Evolutionary conservation across 2,888 invertebrate species (phyloP).

Genomic region (Pyrgus malvae): DNA sequence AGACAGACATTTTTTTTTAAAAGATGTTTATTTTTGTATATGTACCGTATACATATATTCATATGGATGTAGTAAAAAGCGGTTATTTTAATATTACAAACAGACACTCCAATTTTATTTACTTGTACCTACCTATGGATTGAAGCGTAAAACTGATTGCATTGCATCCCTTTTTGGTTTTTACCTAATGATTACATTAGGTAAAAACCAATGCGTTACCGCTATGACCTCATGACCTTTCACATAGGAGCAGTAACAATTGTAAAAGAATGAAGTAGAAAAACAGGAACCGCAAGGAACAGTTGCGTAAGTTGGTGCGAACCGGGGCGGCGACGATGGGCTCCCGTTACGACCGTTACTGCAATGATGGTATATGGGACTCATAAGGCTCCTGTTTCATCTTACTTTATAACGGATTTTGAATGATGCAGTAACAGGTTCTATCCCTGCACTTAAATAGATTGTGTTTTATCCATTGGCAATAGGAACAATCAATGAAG

Average conservation of each 20-base stretch:
- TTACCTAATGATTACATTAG: too few relatives aligned
- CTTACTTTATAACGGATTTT: background rate
- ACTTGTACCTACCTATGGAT: background rate
- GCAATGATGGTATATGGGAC: constrained; percentile 49
- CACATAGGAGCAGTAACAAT: constrained; percentile 16
- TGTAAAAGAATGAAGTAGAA: constrained; percentile 15
- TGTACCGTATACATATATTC: too few relatives aligned
- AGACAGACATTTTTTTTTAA: too few relatives aligned
- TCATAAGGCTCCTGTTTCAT: background rate
- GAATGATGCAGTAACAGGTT: background rate
- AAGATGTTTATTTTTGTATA: too few relatives aligned
- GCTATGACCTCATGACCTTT: constrained; percentile 7
- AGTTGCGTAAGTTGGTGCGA: constrained; percentile 40
- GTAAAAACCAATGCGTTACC: background rate
- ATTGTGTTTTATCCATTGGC: too few relatives aligned
- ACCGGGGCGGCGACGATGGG: constrained; percentile 50
- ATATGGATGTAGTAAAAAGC: too few relatives aligned
- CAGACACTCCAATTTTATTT: too few relatives aligned
- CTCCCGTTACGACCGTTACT: constrained; percentile 66
- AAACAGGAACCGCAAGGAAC: constrained; percentile 37
- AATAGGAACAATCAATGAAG: too few relatives aligned
- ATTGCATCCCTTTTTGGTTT: background rate
- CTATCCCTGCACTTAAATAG: background rate
- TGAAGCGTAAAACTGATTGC: background rate
- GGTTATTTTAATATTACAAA: too few relatives aligned